Conservation (phyloP, 2,888 invertebrate species). For the Herminia tarsipennalis region DNA sequence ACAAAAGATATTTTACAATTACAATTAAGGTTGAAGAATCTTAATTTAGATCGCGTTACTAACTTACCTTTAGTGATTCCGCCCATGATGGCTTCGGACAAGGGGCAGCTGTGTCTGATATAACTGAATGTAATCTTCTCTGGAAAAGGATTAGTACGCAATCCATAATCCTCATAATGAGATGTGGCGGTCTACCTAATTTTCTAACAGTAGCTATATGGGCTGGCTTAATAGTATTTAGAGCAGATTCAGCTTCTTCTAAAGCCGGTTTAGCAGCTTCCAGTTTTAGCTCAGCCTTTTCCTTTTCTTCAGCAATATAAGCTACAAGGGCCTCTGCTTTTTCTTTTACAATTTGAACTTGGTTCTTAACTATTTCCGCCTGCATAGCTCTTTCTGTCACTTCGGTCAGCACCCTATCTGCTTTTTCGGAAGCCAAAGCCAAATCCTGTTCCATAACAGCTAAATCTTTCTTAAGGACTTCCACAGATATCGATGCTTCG, state of each 20-base stretch:
- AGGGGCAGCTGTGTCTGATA: conserved; percentile 91
- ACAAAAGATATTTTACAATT: too few species aligned
- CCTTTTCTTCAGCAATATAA: conserved; percentile 95
- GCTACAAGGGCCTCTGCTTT: conserved; percentile 96
- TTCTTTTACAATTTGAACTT: conserved; percentile 98
- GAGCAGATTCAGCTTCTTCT: conserved; percentile 97
- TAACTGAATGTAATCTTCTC: conserved; percentile 92
- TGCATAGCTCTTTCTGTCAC: conserved; percentile 97
- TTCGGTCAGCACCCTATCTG: conserved; percentile 94
- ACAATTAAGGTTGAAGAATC: too few species aligned
- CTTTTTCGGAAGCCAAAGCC: conserved; percentile 96
- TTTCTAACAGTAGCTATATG: conserved; percentile 98
- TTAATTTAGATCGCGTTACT: background rate
- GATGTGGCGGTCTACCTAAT: conserved; percentile 96
- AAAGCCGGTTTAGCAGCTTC: conserved; percentile 98
- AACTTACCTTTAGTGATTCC: conserved; percentile 93
- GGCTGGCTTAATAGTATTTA: conserved; percentile 98
- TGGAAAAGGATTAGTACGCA: conserved; percentile 97
- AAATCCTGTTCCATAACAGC: conserved; percentile 98
- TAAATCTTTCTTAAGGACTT: conserved; percentile 95
- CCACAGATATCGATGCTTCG: conserved; percentile 97
- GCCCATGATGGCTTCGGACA: conserved; percentile 98
- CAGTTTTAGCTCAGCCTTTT: conserved; percentile 95
- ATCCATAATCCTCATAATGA: conserved; percentile 99
- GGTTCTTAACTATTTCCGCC: conserved; percentile 97